Conservation (phyloP, 2,113 vertebrate genomes). For the Ia io region DNA sequence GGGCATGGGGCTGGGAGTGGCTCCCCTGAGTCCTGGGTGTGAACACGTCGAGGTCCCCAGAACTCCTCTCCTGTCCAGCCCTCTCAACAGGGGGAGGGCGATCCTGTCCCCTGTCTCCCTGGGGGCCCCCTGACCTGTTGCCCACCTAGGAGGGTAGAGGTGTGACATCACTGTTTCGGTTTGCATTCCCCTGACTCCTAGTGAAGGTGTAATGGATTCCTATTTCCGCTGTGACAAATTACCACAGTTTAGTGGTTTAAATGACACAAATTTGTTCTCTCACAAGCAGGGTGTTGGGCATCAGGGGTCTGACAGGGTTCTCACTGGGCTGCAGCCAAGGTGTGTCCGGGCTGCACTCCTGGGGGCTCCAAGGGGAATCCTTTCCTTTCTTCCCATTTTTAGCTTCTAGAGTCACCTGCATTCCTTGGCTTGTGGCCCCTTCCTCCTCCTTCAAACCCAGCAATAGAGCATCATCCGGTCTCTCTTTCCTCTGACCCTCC, state of each 20-base stretch:
- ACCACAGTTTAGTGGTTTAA: fast-evolving
- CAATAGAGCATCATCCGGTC: fast-evolving
- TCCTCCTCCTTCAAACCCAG: background rate
- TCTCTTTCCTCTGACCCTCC: background rate
- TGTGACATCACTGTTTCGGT: fast-evolving
- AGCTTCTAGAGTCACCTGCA: background rate
- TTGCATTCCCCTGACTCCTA: background rate
- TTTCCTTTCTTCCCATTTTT: background rate
- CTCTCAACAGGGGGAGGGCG: background rate
- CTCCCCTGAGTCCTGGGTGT: background rate
- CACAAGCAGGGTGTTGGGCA: fast-evolving
- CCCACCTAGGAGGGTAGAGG: fast-evolving
- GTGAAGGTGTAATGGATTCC: background rate
- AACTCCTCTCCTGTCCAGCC: fast-evolving
- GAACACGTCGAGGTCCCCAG: fast-evolving
- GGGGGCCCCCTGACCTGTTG: fast-evolving
- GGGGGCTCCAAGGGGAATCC: background rate
- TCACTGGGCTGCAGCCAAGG: background rate
- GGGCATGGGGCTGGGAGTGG: fast-evolving
- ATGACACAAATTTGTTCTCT: fast-evolving
- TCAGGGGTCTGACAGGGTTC: fast-evolving
- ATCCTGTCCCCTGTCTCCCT: background rate
- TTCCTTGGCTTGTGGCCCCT: background rate
- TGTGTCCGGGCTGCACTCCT: fast-evolving
- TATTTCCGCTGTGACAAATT: fast-evolving